Conservation (phyloP, 35 echinoderm and acorn worm genomes). For the Eucidaris tribuloides region DNA sequence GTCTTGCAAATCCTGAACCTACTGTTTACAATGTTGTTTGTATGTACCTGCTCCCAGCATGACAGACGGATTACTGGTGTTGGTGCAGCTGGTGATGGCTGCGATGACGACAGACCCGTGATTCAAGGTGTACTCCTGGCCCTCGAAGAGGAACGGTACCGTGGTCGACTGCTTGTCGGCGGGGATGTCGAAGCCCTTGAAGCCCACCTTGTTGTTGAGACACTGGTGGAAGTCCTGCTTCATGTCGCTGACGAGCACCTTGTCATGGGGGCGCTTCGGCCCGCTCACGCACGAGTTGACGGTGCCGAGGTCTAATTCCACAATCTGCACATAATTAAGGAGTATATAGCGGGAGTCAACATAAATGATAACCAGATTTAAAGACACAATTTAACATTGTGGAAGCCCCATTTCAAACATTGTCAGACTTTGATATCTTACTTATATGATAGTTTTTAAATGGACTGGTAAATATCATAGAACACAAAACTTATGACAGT, state of each 20-base stretch:
- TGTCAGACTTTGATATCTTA: too few species aligned
- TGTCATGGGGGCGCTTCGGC: conserved; percentile 99
- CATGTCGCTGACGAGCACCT: conserved; percentile 78
- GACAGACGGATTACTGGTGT: conserved; percentile 98
- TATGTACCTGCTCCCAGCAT: conserved; percentile 92
- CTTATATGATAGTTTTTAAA: too few species aligned
- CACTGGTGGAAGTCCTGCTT: conserved; percentile 91
- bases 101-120: conserved; percentile 99
- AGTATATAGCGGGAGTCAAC: too few species aligned
- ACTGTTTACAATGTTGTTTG: too few species aligned
- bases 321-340: too few species aligned
- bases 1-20: too few species aligned
- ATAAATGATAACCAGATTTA: too few species aligned
- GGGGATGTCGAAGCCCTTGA: conserved; percentile 92
- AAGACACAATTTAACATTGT: too few species aligned
- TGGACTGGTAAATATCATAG: too few species aligned
- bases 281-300: conserved; percentile 92
- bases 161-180: conserved; percentile 62
- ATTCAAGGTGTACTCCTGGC: conserved; percentile 65
- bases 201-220: conserved; percentile 85
- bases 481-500: too few species aligned
- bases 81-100: conserved; percentile 98
- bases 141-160: conserved; percentile 75
- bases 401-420: too few species aligned
- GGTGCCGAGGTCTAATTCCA: conserved; percentile 78